A percentile compares a stretch with the other conserved stretches of the same genome.
Evolutionary conservation across 1,140 invertebrate genomes (phyloP).

Genomic region (Magallana gigas): DNA sequence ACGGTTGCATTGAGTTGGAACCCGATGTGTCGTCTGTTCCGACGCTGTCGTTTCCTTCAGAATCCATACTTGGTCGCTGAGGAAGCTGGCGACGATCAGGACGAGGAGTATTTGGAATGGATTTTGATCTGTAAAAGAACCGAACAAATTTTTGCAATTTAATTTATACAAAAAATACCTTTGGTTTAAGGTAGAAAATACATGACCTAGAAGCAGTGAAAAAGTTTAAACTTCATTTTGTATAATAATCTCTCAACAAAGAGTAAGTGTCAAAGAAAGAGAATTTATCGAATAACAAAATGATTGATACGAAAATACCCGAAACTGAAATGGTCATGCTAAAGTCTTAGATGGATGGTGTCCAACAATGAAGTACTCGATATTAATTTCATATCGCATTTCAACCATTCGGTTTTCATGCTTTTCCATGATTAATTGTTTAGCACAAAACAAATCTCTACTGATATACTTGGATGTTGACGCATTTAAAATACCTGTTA

Average conservation of each 20-base stretch:
- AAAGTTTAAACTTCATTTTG: too few relatives aligned
- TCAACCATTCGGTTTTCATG: neutral
- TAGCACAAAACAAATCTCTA: neutral
- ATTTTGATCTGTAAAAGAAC: conserved; percentile 45
- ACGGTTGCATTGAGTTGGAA: conserved; percentile 14
- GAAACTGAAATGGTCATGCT: too few relatives aligned
- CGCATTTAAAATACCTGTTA: neutral
- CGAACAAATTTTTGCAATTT: neutral
- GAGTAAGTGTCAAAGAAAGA: too few relatives aligned
- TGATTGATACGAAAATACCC: too few relatives aligned
- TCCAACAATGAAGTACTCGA: neutral
- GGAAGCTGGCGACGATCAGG: conserved; percentile 43
- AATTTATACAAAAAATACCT: too few relatives aligned
- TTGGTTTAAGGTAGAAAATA: too few relatives aligned
- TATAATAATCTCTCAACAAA: too few relatives aligned
- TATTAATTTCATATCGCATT: neutral
- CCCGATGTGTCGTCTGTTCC: conserved; percentile 57
- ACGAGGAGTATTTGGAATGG: conserved; percentile 43
- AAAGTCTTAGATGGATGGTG: neutral
- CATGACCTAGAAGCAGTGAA: too few relatives aligned
- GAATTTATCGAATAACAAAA: too few relatives aligned
- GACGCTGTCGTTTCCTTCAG: conserved; percentile 49
- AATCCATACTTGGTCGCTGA: conserved; percentile 61
- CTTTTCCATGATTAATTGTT: conserved; percentile 16
- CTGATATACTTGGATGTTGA: neutral